A percentile compares a stretch with the other conserved stretches of the same genome.
Evolutionary conservation across 2,797 vertebrate species (phyloP).

Genomic region (Buceros bicornis): DNA sequence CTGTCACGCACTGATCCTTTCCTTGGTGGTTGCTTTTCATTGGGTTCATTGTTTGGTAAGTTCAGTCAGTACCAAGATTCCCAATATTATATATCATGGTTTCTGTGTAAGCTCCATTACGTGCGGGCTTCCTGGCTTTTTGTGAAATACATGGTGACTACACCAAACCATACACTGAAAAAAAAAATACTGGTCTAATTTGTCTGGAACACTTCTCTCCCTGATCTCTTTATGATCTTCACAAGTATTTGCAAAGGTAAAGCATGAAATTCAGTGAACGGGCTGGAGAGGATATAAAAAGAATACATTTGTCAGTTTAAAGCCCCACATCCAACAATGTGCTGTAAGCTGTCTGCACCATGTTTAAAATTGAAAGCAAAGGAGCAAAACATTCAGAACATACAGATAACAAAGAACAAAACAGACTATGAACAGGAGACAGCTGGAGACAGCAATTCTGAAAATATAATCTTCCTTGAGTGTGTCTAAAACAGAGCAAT

Average conservation of each 20-base stretch:
- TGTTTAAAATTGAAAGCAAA: conserved; percentile 62
- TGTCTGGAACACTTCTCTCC: conserved; percentile 6
- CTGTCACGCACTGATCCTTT: conserved; percentile 2
- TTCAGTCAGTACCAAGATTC: not conserved
- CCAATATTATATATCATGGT: not conserved
- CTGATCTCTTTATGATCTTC: conserved; percentile 48
- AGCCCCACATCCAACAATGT: conserved; percentile 22
- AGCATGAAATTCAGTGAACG: conserved; percentile 33
- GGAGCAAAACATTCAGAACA: conserved; percentile 46
- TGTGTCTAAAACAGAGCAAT: conserved; percentile 47
- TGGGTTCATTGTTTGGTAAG: conserved; percentile 1
- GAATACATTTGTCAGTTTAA: conserved; percentile 53
- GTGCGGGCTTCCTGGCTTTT: not conserved
- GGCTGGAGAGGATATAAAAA: conserved; percentile 14
- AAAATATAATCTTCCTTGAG: conserved; percentile 46
- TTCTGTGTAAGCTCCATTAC: not conserved
- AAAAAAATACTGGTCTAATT: not conserved
- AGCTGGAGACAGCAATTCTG: conserved; percentile 46
- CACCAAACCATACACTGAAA: not conserved
- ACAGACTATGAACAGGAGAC: conserved; percentile 1
- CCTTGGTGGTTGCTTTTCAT: not conserved
- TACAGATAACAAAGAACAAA: conserved; percentile 52
- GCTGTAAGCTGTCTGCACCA: conserved; percentile 21
- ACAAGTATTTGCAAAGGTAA: conserved; percentile 63
- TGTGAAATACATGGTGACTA: not conserved